Base-by-base conservation (phyloP, 2,888 invertebrate species). In the Subacronicta megacephala region DNA sequence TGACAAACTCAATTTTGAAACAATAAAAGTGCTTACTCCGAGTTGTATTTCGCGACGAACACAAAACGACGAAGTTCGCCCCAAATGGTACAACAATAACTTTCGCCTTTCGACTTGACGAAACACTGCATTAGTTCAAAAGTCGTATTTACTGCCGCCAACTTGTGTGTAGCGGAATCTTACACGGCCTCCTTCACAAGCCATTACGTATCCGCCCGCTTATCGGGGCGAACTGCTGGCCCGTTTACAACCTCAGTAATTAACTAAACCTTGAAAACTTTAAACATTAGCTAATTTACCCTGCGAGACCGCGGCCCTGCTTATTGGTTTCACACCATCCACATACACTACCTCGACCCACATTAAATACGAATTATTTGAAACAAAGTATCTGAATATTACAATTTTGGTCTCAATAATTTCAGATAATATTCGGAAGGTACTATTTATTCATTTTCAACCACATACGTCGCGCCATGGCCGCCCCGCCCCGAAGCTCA, bases 201-300 rank as follows among this genome's bases (percentile, higher is more conserved):
- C 79, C 84, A 87, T 87, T 87, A 87, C 81, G 77, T 79, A 75
- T 73, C 69, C 65, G 69, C 77, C 73, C 74, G 77, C 78, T 84
- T 83, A 81, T 83, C 79, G 82, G 64, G 62, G 75, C 75, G 65
- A 77, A 81, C 77, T 78, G 75, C 46, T 65, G 43, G 52, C 75
- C 71, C 77, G 74, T 77, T 80, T 81, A 83, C 82, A 84, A 81
- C 75, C 82, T 77, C 75, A 72, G 83, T 90, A 90, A 89, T 90
- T 90, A 87, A 87, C 80, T 70, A 78, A 88, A 81, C 86, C 84
- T 84, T 85, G 81, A 83, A 83, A 89, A 90, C 87, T 90, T 89
- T 79, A 81, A 85, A 80, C 85, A 84, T 87, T 84, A 86, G 83
- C 84, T 87, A 86, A 89, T 88, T 86, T 85, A 80, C 78, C 81